phyloP scores from a whole-genome alignment of 2,888 invertebrate species.

The Sesamia inferens region DNA sequence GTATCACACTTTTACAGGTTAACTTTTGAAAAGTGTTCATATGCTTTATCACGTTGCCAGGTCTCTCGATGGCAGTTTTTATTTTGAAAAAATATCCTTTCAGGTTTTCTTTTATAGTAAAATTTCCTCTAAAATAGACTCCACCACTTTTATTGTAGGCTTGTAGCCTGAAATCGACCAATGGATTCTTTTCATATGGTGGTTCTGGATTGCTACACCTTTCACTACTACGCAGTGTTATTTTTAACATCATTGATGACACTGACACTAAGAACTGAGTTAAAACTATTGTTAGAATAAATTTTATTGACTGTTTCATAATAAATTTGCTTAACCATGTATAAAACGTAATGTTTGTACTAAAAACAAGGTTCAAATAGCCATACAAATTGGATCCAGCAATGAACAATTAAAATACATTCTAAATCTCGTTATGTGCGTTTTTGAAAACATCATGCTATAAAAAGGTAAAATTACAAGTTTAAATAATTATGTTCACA shows the following conservation, averaged over 20 bases:
- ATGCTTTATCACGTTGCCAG: slow-evolving; percentile 50
- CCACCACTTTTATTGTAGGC: slow-evolving; percentile 59
- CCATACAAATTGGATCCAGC: slow-evolving; percentile 9
- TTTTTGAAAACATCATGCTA: slow-evolving; percentile 19
- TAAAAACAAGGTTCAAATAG: slow-evolving; percentile 13
- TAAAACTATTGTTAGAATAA: slow-evolving; percentile 25
- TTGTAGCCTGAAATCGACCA: slow-evolving; percentile 33
- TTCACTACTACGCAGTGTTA: slow-evolving; percentile 52
- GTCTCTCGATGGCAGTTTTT: slow-evolving; percentile 60
- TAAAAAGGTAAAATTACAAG: slow-evolving; percentile 38
- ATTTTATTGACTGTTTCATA: slow-evolving; percentile 33
- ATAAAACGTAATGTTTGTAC: slow-evolving; percentile 2
- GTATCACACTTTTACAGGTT: slow-evolving; percentile 66
- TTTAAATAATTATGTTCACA: slow-evolving; percentile 13
- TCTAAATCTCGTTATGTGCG: slow-evolving; percentile 46
- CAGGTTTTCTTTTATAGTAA: slow-evolving; percentile 63
- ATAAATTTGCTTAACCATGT: slow-evolving; percentile 25
- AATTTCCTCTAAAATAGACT: slow-evolving; percentile 63
- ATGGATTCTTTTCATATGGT: slow-evolving; percentile 59
- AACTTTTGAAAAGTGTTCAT: slow-evolving; percentile 61
- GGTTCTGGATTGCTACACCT: slow-evolving; percentile 62
- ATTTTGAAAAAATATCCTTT: slow-evolving; percentile 61
- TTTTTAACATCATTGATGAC: slow-evolving; percentile 45
- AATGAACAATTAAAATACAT: slow-evolving; percentile 45
- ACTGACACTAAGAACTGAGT: slow-evolving; percentile 19